phyloP scores from a whole-genome alignment of 2,113 vertebrate species.

The Psilopogon haemacephalus region DNA sequence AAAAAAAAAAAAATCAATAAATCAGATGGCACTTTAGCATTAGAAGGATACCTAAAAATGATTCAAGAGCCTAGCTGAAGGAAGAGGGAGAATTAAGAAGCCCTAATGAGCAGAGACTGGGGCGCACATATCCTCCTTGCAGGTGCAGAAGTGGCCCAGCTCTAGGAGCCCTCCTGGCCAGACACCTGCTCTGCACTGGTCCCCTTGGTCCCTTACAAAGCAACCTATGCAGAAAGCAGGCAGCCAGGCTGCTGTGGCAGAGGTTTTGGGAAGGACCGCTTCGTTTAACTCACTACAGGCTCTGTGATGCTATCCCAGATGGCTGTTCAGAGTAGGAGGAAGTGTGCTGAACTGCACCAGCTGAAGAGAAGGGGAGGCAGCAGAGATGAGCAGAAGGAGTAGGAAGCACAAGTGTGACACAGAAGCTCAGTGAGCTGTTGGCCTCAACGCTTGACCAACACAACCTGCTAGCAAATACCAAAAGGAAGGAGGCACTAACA shows the following conservation, averaged over 20 bases:
- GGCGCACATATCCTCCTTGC: background rate
- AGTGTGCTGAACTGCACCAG: background rate
- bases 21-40: background rate
- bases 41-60: background rate
- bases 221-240: background rate
- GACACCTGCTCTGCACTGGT: background rate
- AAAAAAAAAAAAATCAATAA: background rate
- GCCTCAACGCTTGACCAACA: background rate
- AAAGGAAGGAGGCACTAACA: background rate
- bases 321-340: background rate
- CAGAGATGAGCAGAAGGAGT: background rate
- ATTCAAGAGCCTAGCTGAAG: background rate
- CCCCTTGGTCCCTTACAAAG: background rate
- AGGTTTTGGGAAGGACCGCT: background rate
- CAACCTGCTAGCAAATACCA: background rate
- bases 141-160: background rate
- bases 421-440: background rate
- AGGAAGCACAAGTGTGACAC: background rate
- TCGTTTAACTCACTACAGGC: background rate
- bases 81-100: background rate
- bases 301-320: background rate
- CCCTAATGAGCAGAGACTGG: background rate
- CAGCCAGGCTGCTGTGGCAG: background rate
- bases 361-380: background rate
- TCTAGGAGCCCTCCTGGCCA: accelerated